phyloP scores from a whole-genome alignment of 2,888 invertebrate genomes.

The Rosalia funebris region DNA sequence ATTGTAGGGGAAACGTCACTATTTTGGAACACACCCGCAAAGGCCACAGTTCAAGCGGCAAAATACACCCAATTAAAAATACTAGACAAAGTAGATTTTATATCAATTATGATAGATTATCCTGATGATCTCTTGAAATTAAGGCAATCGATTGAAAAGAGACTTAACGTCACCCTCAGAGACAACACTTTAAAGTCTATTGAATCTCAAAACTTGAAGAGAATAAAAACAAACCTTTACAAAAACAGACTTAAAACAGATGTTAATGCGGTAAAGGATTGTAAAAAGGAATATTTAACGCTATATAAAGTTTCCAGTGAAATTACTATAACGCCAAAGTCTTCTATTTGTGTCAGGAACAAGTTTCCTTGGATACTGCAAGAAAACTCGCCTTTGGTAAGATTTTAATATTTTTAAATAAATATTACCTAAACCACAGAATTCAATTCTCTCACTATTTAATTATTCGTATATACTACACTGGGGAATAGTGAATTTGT shows the following conservation, averaged over 20 bases:
- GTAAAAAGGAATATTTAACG: constrained; percentile 15
- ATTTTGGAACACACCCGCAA: constrained; percentile 66
- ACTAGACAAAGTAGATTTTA: constrained; percentile 45
- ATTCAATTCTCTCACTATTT: no score
- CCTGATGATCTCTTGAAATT: constrained; percentile 36
- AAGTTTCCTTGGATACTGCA: constrained; percentile 67
- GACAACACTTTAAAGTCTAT: constrained; percentile 9
- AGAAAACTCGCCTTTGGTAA: constrained; percentile 61
- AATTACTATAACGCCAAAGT: constrained; percentile 45
- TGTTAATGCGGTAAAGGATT: background rate
- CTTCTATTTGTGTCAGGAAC: constrained; percentile 48
- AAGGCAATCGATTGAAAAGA: constrained; percentile 30
- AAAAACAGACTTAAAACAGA: background rate
- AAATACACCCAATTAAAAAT: constrained; percentile 67
- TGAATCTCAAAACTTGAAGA: constrained; percentile 27
- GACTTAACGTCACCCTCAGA: constrained; percentile 30
- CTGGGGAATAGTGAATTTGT: no score
- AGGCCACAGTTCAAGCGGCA: constrained; percentile 67
- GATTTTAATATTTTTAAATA: no score
- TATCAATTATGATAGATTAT: constrained; percentile 39
- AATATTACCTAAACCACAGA: no score
- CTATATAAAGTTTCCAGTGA: constrained; percentile 43
- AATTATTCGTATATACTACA: no score
- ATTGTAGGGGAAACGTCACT: constrained; percentile 64
- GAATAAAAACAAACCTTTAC: background rate